Evolutionary conservation across 2,888 invertebrate genomes (phyloP), one percentile per base, ranked within the genome.

Genomic region (Andricus curvator): DNA sequence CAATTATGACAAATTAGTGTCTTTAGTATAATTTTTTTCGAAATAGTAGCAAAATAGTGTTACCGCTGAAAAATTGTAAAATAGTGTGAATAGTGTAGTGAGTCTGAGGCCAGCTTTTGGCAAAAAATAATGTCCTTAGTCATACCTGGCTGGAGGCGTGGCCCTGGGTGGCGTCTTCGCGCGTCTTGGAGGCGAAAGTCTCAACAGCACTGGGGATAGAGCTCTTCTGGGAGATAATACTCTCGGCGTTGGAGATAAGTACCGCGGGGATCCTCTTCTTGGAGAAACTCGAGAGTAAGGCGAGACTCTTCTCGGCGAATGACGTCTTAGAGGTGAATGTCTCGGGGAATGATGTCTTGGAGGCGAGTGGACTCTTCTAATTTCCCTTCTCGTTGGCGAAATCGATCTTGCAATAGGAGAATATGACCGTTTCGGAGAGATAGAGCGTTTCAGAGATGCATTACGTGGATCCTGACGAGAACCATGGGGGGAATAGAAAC

Each of bases 131-230:
- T 51, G 17, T 51, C 11, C 6, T 51, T 51, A 51, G 20, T 20
- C 51, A 51, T 51, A 62, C 25, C 62, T 62, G 9, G 25, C 87
- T 33, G 70, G 70, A 51, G 70, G 70, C 51, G 70, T 48, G 4
- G 11, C 70, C 17, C 86, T 82, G 0, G 84, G 84, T 0, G 90
- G 87, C 11, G 86, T 77, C 29, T 84, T 68, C 20, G 17, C 86
- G 5, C 83, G 88, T 48, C 88, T 84, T 5, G 85, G 85, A 4
- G 89, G 87, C 0, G 88, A 85, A 17, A 70, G 81, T 25, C 80
- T 17, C 79, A 82, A 17, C 80, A 83, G 17, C 2, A 33, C 78
- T 11, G 70, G 70, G 4, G 70, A 51, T 15, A 70, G 17, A 41
- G 77, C 80, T 11, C 81, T 76, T 29, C 83, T 62, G 3, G 66